phyloP scores from a whole-genome alignment of 2,888 invertebrate species.

The Trichacis sp. region DNA sequence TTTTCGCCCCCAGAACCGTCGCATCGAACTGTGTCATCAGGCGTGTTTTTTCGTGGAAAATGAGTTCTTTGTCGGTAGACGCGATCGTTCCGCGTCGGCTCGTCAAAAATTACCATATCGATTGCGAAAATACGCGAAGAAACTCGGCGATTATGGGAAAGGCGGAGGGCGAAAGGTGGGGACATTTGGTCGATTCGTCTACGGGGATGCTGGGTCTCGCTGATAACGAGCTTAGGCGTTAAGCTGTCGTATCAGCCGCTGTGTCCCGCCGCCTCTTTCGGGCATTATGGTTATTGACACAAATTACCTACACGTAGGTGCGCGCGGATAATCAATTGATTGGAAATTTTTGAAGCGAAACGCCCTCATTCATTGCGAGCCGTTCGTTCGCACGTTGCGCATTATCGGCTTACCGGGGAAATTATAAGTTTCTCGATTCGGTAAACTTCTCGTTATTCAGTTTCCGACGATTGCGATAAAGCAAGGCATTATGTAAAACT shows the following conservation, averaged over 20 bases:
- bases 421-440: neutral
- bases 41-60: too few species aligned
- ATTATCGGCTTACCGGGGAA: neutral
- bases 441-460: neutral
- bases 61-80: neutral
- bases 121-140: neutral
- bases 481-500: too few species aligned
- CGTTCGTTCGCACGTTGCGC: neutral
- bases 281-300: conserved; percentile 32
- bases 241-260: conserved; percentile 38
- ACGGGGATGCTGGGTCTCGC: conserved; percentile 48
- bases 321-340: conserved; percentile 37
- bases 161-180: neutral
- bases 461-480: neutral
- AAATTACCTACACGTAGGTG: conserved; percentile 16
- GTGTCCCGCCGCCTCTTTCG: conserved; percentile 4
- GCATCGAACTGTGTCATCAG: too few species aligned
- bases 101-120: too few species aligned
- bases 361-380: neutral
- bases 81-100: too few species aligned
- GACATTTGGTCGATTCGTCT: neutral
- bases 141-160: neutral
- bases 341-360: conserved; percentile 24
- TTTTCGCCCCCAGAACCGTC: too few species aligned
- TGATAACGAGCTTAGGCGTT: conserved; percentile 62